Evolutionary conservation across 2,113 vertebrate species (phyloP).

Genomic region (Phrynosoma blainvillii): DNA sequence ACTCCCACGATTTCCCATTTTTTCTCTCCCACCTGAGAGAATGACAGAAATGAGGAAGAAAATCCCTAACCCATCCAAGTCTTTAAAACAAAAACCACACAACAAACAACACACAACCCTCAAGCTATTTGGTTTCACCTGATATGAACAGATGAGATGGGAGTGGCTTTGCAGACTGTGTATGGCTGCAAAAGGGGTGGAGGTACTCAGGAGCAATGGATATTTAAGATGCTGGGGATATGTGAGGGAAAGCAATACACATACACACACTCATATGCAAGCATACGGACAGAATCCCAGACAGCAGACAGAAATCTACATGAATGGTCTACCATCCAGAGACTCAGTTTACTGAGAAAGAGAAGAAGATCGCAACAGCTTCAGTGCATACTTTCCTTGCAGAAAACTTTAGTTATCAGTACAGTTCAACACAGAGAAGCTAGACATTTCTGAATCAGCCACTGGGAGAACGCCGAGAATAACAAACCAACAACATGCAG

Average conservation of each 20-base stretch:
- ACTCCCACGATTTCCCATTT: slow-evolving; percentile 42
- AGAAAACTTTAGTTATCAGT: slow-evolving; percentile 37
- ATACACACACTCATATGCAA: slow-evolving; percentile 65
- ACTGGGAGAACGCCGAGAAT: neutral
- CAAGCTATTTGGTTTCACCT: slow-evolving; percentile 72
- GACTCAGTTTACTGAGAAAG: slow-evolving; percentile 58
- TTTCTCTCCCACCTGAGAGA: slow-evolving; percentile 49
- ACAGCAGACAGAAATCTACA: slow-evolving; percentile 44
- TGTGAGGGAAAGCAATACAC: slow-evolving; percentile 63
- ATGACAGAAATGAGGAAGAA: slow-evolving; percentile 41
- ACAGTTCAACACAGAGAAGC: slow-evolving; percentile 16
- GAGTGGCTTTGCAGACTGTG: slow-evolving; percentile 64
- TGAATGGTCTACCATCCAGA: slow-evolving; percentile 57
- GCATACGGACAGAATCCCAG: slow-evolving; percentile 65
- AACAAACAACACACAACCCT: neutral
- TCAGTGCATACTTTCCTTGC: slow-evolving; percentile 31
- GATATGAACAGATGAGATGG: slow-evolving; percentile 72
- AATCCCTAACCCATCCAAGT: slow-evolving; percentile 5
- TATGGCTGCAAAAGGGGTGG: slow-evolving; percentile 70
- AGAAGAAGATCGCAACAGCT: neutral
- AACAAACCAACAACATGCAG: slow-evolving; percentile 67
- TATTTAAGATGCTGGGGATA: slow-evolving; percentile 91
- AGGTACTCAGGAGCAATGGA: slow-evolving; percentile 78
- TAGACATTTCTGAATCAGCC: slow-evolving; percentile 41
- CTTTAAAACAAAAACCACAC: neutral